phyloP scores from a whole-genome alignment of 2,888 invertebrate species.

The Lissocephala sabroskyi region DNA sequence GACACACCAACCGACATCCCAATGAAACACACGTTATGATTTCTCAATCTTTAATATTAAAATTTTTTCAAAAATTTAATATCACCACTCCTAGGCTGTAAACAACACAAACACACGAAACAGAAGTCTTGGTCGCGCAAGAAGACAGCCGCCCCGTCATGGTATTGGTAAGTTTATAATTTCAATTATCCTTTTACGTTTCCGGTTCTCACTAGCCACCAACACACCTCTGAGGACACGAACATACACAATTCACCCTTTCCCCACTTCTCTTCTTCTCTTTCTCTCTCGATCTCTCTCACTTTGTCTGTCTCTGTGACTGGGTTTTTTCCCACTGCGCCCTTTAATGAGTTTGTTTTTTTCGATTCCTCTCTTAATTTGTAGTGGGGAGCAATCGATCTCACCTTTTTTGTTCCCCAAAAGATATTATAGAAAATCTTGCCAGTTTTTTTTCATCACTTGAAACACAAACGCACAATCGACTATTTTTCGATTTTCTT shows the following conservation, averaged over 20 bases:
- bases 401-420: too few species aligned
- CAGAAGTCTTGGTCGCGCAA: slow-evolving; percentile 73
- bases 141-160: slow-evolving; percentile 74
- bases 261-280: not conserved
- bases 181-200: slow-evolving; percentile 10
- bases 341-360: slow-evolving; percentile 1
- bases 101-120: slow-evolving; percentile 74
- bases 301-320: slow-evolving; percentile 5
- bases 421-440: too few species aligned
- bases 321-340: slow-evolving; percentile 8
- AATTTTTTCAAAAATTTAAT: slow-evolving; percentile 36
- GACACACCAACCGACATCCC: not conserved
- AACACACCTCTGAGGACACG: slow-evolving; percentile 4
- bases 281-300: slow-evolving; percentile 5
- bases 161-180: slow-evolving; percentile 72
- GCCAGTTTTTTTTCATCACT: too few species aligned
- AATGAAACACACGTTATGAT: not conserved
- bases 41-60: not conserved
- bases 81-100: slow-evolving; percentile 71
- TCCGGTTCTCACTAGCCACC: slow-evolving; percentile 5
- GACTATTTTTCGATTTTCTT: too few species aligned
- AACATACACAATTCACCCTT: not conserved
- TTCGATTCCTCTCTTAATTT: slow-evolving; percentile 5
- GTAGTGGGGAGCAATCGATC: not conserved
- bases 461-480: too few species aligned